Evolutionary conservation across 1,140 invertebrate genomes (phyloP).

Genomic region (Leptinotarsa texana): DNA sequence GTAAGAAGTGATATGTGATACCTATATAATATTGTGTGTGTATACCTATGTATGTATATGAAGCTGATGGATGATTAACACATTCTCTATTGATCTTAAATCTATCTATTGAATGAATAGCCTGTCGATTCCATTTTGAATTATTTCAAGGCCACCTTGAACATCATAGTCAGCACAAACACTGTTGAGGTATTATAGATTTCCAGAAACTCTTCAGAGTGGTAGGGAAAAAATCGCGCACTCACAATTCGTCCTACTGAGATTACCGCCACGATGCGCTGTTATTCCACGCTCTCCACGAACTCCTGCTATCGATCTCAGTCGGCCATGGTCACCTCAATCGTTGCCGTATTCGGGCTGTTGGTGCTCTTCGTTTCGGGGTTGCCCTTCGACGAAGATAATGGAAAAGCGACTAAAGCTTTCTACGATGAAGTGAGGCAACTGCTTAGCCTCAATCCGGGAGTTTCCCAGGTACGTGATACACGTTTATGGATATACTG

Average conservation of each 20-base stretch:
- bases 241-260: not conserved
- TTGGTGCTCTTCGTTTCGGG: conserved; percentile 12
- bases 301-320: conserved; percentile 19
- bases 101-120: too few species aligned
- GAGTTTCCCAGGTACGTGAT: not conserved
- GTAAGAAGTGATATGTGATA: too few species aligned
- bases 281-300: not conserved
- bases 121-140: too few species aligned
- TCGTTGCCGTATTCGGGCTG: conserved; percentile 23
- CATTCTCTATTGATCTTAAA: too few species aligned
- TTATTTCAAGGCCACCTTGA: too few species aligned
- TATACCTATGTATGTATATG: too few species aligned
- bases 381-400: conserved; percentile 32
- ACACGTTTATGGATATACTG: too few species aligned
- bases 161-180: too few species aligned
- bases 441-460: conserved; percentile 41
- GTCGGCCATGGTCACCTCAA: conserved; percentile 38
- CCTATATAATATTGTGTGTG: too few species aligned
- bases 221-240: conserved; percentile 1
- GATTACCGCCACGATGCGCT: not conserved
- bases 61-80: too few species aligned
- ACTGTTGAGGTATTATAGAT: not conserved
- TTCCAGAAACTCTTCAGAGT: not conserved
- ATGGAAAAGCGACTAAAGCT: conserved; percentile 26
- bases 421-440: conserved; percentile 50